Percentiles rank a stretch among this genome's conserved stretches.
Evolutionary conservation across 2,113 vertebrate species (phyloP).

Genomic region (Planiliza haematocheilus): DNA sequence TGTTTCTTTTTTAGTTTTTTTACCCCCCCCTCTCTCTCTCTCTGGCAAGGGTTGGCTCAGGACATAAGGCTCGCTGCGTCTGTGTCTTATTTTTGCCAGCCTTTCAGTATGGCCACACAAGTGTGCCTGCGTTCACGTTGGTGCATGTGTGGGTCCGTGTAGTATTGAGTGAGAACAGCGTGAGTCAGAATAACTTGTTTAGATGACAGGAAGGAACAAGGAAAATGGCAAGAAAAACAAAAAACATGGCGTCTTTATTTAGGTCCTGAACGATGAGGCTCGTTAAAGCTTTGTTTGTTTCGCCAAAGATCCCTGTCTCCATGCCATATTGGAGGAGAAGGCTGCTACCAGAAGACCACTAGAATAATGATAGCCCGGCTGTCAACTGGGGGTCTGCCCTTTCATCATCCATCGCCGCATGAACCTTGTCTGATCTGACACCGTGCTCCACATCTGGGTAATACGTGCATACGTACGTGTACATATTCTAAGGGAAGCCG

Average conservation of each 20-base stretch:
- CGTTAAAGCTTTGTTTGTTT: conserved; percentile 61
- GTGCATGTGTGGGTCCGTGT: conserved; percentile 4
- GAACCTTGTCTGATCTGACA: conserved; percentile 35
- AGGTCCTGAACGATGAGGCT: conserved; percentile 43
- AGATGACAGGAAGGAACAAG: conserved; percentile 1
- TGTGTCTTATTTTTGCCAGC: conserved; percentile 12
- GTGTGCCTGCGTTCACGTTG: conserved; percentile 6
- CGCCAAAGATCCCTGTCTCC: conserved; percentile 60
- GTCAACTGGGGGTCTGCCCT: conserved; percentile 39
- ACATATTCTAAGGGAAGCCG: conserved; percentile 5
- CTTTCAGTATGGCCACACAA: conserved; percentile 18
- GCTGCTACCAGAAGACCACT: conserved; percentile 34
- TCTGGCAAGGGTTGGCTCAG: conserved; percentile 39
- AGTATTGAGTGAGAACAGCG: conserved; percentile 8
- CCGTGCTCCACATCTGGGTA: not conserved
- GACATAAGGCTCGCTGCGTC: conserved; percentile 48
- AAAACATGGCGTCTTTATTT: conserved; percentile 36
- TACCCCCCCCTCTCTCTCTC: too few species aligned
- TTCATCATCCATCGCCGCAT: conserved; percentile 38
- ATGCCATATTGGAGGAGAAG: conserved; percentile 57
- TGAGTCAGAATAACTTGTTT: conserved; percentile 22
- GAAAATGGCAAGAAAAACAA: not conserved
- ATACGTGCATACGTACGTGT: conserved; percentile 19
- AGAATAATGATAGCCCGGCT: conserved; percentile 65
- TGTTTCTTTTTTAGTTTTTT: conserved; percentile 13